A percentile compares a stretch with the other conserved stretches of the same genome.
These are phyloP conservation scores for Microctenopoma lineatum DNA, from an alignment of 2,797 vertebrate species.

Conservation along the genomic window DNA sequence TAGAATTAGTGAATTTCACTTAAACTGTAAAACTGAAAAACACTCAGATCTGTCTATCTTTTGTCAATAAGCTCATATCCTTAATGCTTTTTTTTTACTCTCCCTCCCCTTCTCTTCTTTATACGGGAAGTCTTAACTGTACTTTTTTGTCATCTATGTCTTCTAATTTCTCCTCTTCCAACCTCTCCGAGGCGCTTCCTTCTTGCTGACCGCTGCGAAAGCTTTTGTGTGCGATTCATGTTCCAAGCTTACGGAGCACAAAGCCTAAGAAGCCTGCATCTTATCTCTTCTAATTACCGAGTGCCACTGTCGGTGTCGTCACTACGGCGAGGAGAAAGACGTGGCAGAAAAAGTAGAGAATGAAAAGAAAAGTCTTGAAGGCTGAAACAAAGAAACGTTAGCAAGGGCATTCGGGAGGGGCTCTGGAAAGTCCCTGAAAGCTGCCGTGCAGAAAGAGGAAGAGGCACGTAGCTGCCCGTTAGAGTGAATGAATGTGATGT, in stretches of 20 bases:
- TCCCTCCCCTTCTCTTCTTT: slow-evolving; percentile 9
- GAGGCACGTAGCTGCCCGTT: background rate
- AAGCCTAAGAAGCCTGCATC: slow-evolving; percentile 28
- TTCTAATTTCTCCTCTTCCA: slow-evolving; percentile 27
- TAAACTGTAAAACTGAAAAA: no score
- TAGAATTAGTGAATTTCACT: no score
- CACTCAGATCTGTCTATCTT: no score
- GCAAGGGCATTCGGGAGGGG: slow-evolving; percentile 12
- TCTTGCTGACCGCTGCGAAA: slow-evolving; percentile 61
- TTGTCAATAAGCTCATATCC: background rate
- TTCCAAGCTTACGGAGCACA: slow-evolving; percentile 18
- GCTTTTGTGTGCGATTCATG: slow-evolving; percentile 57
- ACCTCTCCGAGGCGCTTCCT: slow-evolving; percentile 9
- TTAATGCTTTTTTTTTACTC: background rate
- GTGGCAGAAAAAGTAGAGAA: slow-evolving; percentile 38
- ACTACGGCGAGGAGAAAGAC: slow-evolving; percentile 1
- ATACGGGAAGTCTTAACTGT: slow-evolving; percentile 12
- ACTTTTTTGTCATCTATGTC: slow-evolving; percentile 1
- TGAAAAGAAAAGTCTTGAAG: slow-evolving; percentile 23
- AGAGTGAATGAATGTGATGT: slow-evolving; percentile 6
- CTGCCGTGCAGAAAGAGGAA: background rate
- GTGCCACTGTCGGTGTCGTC: slow-evolving; percentile 13
- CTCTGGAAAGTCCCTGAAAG: slow-evolving; percentile 10
- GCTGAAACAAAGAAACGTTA: slow-evolving; percentile 53
- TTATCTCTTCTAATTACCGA: slow-evolving; percentile 72